Evolutionary conservation across 2,888 invertebrate genomes (phyloP), one percentile per base, ranked within the genome.

Genomic region (Nematopogon swammerdamellus): DNA sequence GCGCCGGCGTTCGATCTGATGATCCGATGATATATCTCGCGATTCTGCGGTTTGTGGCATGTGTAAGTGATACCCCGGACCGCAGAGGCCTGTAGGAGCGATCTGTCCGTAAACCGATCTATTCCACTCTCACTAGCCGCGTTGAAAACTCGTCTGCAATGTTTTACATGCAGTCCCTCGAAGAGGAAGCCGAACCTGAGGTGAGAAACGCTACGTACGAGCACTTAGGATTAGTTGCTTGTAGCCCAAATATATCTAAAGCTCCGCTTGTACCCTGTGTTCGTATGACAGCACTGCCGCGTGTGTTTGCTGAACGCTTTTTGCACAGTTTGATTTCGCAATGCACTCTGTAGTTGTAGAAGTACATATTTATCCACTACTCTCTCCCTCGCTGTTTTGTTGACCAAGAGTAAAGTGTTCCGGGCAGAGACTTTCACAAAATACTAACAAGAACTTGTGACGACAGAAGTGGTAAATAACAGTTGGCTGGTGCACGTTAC

Each of bases 361-460:
- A n/a, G n/a, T n/a, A n/a, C n/a, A 8, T 25, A 25, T 25, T 25
- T 4, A 25, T 8, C 25, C 25, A 14, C 36, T 14, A 14, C 36
- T 8, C 36, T 3, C 36, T 36, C 8, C 14, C 8, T 36, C 10
- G 25, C 36, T 25, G 25, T 25, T 3, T 36, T 36, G 36, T 36
- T 36, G n/a, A 3, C n/a, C 3, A 36, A 36, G 11, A 14, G 11
- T 36, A 36, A 36, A 36, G 36, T 36, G 36, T 36, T 36, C 36
- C 36, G 6, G 36, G 36, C 14, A 8, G 36, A 36, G 36, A 36
- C 72, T 76, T 77, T 72, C 70, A 76, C 79, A 77, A 79, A 79
- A 79, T 79, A 79, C 79, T 79, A 76, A 79, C 77, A 70, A 67
- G 61, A 36, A 36, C 36, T 36, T 36, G 36, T 36, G n/a, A 36